Base-by-base conservation (phyloP, 2,113 vertebrate genomes). In the Furnarius figulus region DNA sequence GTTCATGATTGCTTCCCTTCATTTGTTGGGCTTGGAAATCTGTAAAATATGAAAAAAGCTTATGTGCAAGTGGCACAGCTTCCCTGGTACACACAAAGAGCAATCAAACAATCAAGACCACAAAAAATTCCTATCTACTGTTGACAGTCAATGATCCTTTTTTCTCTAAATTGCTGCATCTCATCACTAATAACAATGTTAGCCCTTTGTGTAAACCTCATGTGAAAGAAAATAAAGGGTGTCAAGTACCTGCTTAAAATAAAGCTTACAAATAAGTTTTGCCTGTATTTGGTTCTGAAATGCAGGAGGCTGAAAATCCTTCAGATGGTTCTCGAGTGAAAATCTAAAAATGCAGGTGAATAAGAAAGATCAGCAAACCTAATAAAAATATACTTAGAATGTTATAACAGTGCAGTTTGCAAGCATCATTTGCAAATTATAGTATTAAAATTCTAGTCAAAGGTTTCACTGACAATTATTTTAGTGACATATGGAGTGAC, bases 401-500 rank as follows among this genome's bases (percentile, higher is more conserved):
- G 6, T 87, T 79, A 81, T 83, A 27, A 53, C 6, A 67, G 42
- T 74, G 49, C 25, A 75, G 22, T 94, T 67, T 85, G 40, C 50
- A 85, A 84, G 42, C 5, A 3, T 42, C 19, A 78, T 72, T 87
- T 88, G 47, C 31, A 88, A 86, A 93, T 80, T 42, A 67, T 22
- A 21, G 15, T 52, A 85, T 87, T 97, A 79, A 66, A 89, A 92
- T 93, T 95, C 75, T 74, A 81, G 75, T 92, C 39, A 81, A 87
- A 92, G 22, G 24, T 92, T 95, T 86, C 75, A 85, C 35, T 68
- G 63, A 22, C 58, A 87, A 53, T 93, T 91, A 95, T 81, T 92
- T 81, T 90, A 97, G 95, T 86, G 75, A 94, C 81, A 92, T 88
- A 79, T 80, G 18, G 67, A 95, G 75, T 79, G 90, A 74, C 71